Conservation (phyloP, 2,113 vertebrate species). For the Peromyscus leucopus region DNA sequence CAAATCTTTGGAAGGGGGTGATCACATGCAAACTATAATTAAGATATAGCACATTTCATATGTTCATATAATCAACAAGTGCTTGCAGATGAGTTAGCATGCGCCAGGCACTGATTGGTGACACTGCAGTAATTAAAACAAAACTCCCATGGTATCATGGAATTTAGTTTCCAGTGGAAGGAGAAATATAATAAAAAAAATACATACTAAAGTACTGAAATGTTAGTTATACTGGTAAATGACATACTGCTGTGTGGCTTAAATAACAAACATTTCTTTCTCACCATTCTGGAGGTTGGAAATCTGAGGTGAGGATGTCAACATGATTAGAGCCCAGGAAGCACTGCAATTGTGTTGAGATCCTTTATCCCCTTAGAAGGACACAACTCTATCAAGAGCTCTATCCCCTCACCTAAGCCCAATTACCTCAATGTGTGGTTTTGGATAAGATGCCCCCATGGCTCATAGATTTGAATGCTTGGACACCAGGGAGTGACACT, state of each 20-base stretch:
- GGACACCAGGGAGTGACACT: not conserved
- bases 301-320: not conserved
- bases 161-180: not conserved
- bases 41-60: not conserved
- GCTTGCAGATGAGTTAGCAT: not conserved
- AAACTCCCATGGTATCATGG: not conserved
- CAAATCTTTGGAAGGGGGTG: not conserved
- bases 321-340: not conserved
- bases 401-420: not conserved
- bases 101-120: not conserved
- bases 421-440: not conserved
- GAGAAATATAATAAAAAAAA: not conserved
- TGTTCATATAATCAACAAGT: not conserved
- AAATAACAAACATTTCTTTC: not conserved
- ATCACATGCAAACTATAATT: not conserved
- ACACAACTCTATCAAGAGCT: not conserved
- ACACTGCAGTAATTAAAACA: not conserved
- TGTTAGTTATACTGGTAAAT: not conserved
- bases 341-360: not conserved
- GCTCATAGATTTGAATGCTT: not conserved
- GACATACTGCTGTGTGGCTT: not conserved
- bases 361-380: not conserved
- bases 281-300: not conserved
- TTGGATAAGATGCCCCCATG: not conserved
- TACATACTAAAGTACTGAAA: not conserved